phyloP scores from a whole-genome alignment of 2,797 vertebrate species.

The Vireo griseus region DNA sequence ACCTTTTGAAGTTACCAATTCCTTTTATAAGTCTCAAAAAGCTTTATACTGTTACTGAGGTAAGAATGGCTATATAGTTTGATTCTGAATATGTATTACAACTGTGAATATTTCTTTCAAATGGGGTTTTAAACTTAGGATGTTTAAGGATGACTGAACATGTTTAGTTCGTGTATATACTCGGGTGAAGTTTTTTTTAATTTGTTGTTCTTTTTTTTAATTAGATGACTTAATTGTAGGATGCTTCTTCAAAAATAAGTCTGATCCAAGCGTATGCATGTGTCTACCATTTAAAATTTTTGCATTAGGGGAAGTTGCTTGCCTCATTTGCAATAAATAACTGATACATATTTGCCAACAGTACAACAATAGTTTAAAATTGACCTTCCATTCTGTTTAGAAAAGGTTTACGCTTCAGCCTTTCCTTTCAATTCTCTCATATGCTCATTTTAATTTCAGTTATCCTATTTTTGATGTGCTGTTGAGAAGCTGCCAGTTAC shows the following conservation, averaged over 20 bases:
- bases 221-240: background rate
- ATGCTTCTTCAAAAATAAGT: background rate
- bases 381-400: background rate
- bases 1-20: background rate
- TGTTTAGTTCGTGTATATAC: background rate
- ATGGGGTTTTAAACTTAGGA: background rate
- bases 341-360: background rate
- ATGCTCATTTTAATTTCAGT: background rate
- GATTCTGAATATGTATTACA: background rate
- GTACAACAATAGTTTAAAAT: background rate
- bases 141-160: background rate
- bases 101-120: background rate
- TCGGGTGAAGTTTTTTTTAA: rapidly evolving
- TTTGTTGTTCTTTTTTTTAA: background rate
- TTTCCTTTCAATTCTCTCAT: background rate
- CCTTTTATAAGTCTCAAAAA: background rate
- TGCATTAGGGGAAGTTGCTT: background rate
- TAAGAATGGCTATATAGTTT: background rate
- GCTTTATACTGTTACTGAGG: background rate
- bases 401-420: background rate
- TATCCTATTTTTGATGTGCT: background rate
- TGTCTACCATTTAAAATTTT: background rate
- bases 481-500: background rate
- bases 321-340: background rate
- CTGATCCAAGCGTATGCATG: background rate